phyloP scores from a whole-genome alignment of 2,797 vertebrate genomes.

The Salarias fasciatus region DNA sequence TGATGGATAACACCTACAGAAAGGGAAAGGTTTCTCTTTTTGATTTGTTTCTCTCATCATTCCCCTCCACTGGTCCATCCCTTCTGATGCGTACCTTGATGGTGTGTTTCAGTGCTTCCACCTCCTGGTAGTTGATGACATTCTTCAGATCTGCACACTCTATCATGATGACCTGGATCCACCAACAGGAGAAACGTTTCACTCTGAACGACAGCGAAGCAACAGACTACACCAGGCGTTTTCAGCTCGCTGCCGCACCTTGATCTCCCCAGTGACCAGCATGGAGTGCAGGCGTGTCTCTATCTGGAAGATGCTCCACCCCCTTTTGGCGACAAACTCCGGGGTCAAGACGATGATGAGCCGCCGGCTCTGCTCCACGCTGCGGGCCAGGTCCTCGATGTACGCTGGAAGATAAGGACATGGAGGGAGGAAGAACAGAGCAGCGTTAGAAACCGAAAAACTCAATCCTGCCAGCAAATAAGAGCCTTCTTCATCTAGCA shows the following conservation, averaged over 20 bases:
- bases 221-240: too few relatives aligned
- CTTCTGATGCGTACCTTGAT: conserved; percentile 86
- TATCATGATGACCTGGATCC: conserved; percentile 91
- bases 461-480: too few relatives aligned
- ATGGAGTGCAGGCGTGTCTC: conserved; percentile 96
- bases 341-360: conserved; percentile 96
- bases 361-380: conserved; percentile 95
- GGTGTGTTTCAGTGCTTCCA: conserved; percentile 93
- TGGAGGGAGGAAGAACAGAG: too few relatives aligned
- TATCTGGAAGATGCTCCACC: conserved; percentile 98
- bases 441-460: too few relatives aligned
- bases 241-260: conserved; percentile 61
- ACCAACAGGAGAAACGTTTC: neutral
- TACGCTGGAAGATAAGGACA: conserved; percentile 85
- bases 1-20: conserved; percentile 82
- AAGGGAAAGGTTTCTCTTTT: neutral
- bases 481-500: too few relatives aligned
- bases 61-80: neutral
- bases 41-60: too few relatives aligned
- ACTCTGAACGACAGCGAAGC: too few relatives aligned
- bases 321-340: conserved; percentile 93
- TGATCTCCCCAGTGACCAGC: conserved; percentile 95
- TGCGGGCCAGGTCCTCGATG: conserved; percentile 94
- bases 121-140: conserved; percentile 94
- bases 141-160: conserved; percentile 93